These are phyloP conservation scores for Belonocnema kinseyi DNA, from an alignment of 1,140 invertebrate species.

Conservation along the genomic window DNA sequence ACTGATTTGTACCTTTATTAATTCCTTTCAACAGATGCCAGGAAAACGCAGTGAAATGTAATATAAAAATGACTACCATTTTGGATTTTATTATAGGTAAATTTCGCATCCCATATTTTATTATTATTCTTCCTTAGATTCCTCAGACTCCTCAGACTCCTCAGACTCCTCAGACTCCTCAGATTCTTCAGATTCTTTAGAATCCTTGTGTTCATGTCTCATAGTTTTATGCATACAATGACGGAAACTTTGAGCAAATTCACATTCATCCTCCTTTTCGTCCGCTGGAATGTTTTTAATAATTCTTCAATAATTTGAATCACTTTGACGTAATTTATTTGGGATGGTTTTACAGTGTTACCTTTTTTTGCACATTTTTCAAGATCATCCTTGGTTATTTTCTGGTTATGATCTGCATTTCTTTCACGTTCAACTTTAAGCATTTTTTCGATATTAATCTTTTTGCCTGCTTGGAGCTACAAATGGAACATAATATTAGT, in stretches of 20 bases:
- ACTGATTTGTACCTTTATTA: too few relatives aligned
- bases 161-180: background rate
- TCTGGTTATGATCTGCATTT: background rate
- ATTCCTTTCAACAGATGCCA: too few relatives aligned
- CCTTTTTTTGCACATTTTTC: background rate
- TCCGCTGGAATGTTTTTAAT: slow-evolving; percentile 39
- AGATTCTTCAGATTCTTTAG: background rate
- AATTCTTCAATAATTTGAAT: background rate
- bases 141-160: too few relatives aligned
- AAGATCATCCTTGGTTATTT: background rate
- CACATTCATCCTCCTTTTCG: slow-evolving; percentile 44
- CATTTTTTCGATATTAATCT: background rate
- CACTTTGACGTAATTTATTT: too few relatives aligned
- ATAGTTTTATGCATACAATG: slow-evolving; percentile 5
- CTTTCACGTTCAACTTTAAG: background rate
- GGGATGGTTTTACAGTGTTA: background rate
- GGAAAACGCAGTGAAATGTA: too few relatives aligned
- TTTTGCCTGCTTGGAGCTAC: background rate
- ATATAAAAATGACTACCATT: too few relatives aligned
- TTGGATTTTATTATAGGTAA: too few relatives aligned
- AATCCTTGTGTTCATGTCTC: background rate
- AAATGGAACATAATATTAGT: too few relatives aligned
- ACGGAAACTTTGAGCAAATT: slow-evolving; percentile 33
- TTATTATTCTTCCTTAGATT: background rate
- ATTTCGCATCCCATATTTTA: too few relatives aligned